Conservation (phyloP, 2,797 vertebrate species). For the Sebastes nivosus region DNA sequence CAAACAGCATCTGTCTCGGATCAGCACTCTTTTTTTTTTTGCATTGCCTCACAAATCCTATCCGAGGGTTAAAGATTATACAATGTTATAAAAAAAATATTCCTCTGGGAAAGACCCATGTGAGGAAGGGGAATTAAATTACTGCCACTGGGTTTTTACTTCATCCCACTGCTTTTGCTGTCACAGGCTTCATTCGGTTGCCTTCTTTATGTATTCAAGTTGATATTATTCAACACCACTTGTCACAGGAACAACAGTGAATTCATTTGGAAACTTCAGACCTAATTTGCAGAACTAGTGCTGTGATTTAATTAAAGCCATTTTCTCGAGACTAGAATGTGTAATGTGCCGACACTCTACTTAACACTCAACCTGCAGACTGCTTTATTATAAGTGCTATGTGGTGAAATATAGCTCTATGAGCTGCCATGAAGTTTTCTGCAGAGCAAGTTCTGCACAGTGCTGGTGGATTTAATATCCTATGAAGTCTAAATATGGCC, state of each 20-base stretch:
- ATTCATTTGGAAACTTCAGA: background rate
- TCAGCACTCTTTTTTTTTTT: background rate
- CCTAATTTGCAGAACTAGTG: background rate
- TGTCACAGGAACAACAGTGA: background rate
- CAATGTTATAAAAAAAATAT: background rate
- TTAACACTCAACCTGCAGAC: background rate
- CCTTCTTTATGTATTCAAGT: background rate
- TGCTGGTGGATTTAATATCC: slow-evolving; percentile 6
- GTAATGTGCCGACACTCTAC: background rate
- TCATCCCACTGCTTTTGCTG: background rate
- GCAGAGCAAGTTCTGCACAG: background rate
- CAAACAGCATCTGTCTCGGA: slow-evolving; percentile 18
- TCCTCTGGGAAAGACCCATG: slow-evolving; percentile 10
- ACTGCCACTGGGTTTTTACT: background rate
- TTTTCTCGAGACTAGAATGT: background rate
- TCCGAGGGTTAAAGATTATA: background rate
- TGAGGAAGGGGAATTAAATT: slow-evolving; percentile 6
- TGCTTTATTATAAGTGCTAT: background rate
- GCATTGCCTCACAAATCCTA: slow-evolving; percentile 4
- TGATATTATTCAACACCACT: background rate
- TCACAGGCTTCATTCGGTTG: background rate
- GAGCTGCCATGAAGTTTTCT: background rate
- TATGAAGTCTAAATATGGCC: slow-evolving; percentile 40
- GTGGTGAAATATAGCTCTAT: background rate
- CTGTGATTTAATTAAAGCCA: background rate